Conservation (phyloP, 2,113 vertebrate species). For the Myocastor coypus region DNA sequence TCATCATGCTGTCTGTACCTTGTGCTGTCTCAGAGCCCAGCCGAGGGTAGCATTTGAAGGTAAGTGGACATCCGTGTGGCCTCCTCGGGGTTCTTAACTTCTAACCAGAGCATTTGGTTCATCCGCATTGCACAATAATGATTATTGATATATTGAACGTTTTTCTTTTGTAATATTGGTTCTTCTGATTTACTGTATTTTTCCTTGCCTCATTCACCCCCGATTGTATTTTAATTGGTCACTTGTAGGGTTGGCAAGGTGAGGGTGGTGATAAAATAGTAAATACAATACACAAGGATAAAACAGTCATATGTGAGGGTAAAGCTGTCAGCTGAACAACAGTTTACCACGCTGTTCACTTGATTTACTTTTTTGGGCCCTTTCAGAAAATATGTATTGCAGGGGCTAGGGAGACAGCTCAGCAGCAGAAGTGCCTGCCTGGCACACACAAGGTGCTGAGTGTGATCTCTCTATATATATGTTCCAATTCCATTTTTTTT, state of each 20-base stretch:
- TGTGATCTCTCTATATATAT: no score
- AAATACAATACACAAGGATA: background rate
- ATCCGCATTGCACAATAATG: background rate
- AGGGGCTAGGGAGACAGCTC: background rate
- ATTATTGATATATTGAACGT: background rate
- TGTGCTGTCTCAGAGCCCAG: background rate
- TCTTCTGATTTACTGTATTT: background rate
- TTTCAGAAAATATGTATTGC: background rate
- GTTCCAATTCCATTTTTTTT: no score
- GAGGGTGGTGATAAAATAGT: background rate
- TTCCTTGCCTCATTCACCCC: background rate
- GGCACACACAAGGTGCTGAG: no score
- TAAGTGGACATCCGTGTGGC: background rate
- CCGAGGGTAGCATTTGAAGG: background rate
- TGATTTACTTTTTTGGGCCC: background rate
- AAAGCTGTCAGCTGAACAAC: background rate
- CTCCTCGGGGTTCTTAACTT: background rate
- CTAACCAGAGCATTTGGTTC: background rate
- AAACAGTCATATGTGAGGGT: background rate
- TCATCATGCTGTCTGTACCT: background rate
- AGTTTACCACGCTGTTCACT: background rate
- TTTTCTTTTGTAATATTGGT: background rate
- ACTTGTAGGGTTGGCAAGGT: background rate
- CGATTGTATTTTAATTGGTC: background rate
- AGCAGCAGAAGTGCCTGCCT: no score